Evolutionary conservation across 2,113 vertebrate species (phyloP), one percentile per base, ranked within the genome.

Genomic region (Rhea americana): DNA sequence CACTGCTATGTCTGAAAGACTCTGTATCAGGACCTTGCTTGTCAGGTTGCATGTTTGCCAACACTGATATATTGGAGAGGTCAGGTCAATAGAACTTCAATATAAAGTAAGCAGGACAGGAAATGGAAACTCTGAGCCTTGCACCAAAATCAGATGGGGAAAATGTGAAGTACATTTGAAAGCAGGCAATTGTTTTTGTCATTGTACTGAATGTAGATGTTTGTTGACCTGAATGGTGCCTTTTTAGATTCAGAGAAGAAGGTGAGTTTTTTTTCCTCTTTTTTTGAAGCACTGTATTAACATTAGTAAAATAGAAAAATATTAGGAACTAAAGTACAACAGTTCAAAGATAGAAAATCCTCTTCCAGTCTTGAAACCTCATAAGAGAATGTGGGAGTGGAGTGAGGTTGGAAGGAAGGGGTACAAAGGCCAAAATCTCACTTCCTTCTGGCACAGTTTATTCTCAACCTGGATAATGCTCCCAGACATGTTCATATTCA

Each of bases 41-140:
- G 92, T 85, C 76, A 76, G 77, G 20, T 70, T 62, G 19, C 19
- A 4, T 88, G 93, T 79, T 93, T 79, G 35, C 91, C 77, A 89
- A 59, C 47, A 82, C 0, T 48, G 89, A 80, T 56, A 55, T 75
- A 93, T 84, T 74, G 85, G 85, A 88, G 67, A 88, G 93, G 87
- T 67, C 74, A 80, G 88, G 85, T 22, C 43, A 87, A 41, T 39
- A 48, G 53, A 3, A 0, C 39, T 90, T 63, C 55, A 35, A 48
- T 16, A 20, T 35, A 79, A 93, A 91, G 59, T 39, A 45, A 94
- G 87, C 56, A 93, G 39, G 56, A 51, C 63, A 74, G 70, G 47
- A 90, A 72, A 72, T 73, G 76, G 82, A 78, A 75, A 26, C 68
- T 67, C 61, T 26, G 47, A 87, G 71, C 56, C 76, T 50, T 39